Percentiles rank a stretch among this genome's conserved stretches.
phyloP scores from a whole-genome alignment of 2,888 invertebrate species.

The Leucophora obtusa region DNA sequence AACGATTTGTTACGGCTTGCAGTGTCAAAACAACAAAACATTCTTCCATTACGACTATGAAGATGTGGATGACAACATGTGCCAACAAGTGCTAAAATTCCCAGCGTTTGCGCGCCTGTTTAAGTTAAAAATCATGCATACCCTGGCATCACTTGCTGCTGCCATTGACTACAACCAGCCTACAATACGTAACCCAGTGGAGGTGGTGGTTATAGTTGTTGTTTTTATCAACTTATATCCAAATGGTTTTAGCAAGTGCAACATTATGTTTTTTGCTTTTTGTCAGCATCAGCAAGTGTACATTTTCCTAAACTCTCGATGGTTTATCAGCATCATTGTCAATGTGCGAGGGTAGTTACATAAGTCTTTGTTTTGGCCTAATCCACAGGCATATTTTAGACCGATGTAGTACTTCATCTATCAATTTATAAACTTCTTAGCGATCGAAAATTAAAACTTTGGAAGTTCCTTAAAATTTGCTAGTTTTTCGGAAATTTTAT shows the following conservation, averaged over 20 bases:
- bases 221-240: conserved; percentile 44
- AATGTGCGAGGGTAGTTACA: not conserved
- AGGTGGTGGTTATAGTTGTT: conserved; percentile 54
- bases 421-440: too few species aligned
- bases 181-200: conserved; percentile 45
- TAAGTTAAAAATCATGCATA: conserved; percentile 42
- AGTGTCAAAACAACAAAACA: conserved; percentile 73
- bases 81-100: conserved; percentile 78
- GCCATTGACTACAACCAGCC: conserved; percentile 35
- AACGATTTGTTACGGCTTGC: conserved; percentile 76
- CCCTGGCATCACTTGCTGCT: conserved; percentile 28
- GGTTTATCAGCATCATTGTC: conserved; percentile 33
- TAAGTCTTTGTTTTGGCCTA: too few species aligned
- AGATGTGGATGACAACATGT: conserved; percentile 58
- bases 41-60: conserved; percentile 19
- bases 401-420: too few species aligned
- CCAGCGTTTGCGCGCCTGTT: conserved; percentile 72
- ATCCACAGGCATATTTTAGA: too few species aligned
- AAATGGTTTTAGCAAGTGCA: conserved; percentile 74
- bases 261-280: conserved; percentile 70
- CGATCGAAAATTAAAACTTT: too few species aligned
- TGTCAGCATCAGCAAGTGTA: conserved; percentile 47
- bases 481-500: too few species aligned
- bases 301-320: conserved; percentile 31
- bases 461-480: too few species aligned